Base-by-base conservation (phyloP, 2,113 vertebrate genomes). In the Lagopus leucura region DNA sequence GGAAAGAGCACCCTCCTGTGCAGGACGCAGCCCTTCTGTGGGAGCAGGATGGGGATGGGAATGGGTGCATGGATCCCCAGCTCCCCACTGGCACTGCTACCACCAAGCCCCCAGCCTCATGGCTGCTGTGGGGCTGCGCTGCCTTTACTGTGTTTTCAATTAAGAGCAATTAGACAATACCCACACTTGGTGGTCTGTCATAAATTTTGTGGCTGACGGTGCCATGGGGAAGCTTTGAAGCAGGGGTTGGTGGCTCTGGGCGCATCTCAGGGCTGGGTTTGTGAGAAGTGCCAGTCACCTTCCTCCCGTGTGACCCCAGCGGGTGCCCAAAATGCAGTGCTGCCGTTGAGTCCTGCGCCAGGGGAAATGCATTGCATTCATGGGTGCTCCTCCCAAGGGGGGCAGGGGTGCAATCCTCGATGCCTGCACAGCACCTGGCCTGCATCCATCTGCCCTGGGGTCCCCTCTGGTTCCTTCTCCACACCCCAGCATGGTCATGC, bases 111-210 rank as follows among this genome's bases (percentile, higher is more conserved):
- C 82, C 20, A 47, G 52, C 83, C 48, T 45, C 86, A 2, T 0
- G 11, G 25, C 25, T 11, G 25, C 61, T 27, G 25, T 6, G 83
- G 0, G 4, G 77, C 94, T 28, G 0, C 81, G 89, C 82, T 88
- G 69, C 84, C 84, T 84, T 60, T 3, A 32, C 70, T 84, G 66
- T 93, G 87, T 92, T 95, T 94, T 89, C 74, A 90, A 92, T 95
- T 94, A 95, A 84, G 66, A 15, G 8, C 77, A 54, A 54, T 54
- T 42, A 92, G 89, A 93, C 94, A 89, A 95, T 94, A 84, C 87
- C 84, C 87, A 24, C 84, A 74, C 94, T 64, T 78, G 19, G 93
- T 92, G 91, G 91, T 87, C 89, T 6, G 1, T 74, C 36, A 1
- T 92, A 90, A 94, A 92, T 91, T 81, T 0, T 18, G 57, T 84